Percentiles rank a stretch among this genome's conserved stretches.
These are phyloP conservation scores for Mus pahari DNA, from an alignment of 2,113 vertebrate genomes.

Conservation along the genomic window DNA sequence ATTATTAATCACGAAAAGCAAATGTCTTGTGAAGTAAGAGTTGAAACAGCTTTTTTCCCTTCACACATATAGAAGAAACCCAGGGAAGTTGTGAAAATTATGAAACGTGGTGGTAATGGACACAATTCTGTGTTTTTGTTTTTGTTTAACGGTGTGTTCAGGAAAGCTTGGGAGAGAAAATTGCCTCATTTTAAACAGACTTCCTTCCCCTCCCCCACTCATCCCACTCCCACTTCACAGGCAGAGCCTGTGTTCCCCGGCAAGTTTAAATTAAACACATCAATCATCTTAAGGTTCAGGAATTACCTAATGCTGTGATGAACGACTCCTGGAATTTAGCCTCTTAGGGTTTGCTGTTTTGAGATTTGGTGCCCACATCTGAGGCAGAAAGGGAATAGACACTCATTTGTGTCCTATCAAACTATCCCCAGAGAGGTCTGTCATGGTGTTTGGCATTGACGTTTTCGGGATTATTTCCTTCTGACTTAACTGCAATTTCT, in stretches of 20 bases:
- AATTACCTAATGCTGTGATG: slow-evolving; percentile 74
- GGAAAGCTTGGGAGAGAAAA: slow-evolving; percentile 55
- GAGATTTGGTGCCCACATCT: slow-evolving; percentile 58
- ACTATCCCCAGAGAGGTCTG: not conserved
- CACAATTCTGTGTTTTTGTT: not conserved
- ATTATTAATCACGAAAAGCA: slow-evolving; percentile 28
- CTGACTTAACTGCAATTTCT: slow-evolving; percentile 32
- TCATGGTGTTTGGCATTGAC: not conserved
- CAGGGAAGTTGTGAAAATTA: not conserved
- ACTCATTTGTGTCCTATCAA: not conserved
- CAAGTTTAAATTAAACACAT: slow-evolving; percentile 82
- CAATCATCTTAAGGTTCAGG: slow-evolving; percentile 72
- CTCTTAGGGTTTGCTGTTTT: slow-evolving; percentile 63
- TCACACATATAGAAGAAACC: not conserved
- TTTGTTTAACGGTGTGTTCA: not conserved
- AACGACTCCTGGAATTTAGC: slow-evolving; percentile 59
- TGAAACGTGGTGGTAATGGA: slow-evolving; percentile 11
- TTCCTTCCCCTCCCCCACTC: slow-evolving; percentile 34
- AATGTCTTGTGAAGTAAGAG: not conserved
- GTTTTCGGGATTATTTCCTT: not conserved
- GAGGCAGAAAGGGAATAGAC: not conserved
- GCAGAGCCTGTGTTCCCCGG: slow-evolving; percentile 43
- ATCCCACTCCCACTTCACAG: slow-evolving; percentile 51
- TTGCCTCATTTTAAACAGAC: slow-evolving; percentile 61
- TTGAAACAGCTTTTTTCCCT: not conserved